These are phyloP conservation scores for Oreochromis mossambicus DNA, from an alignment of 2,797 vertebrate species.

Conservation along the genomic window DNA sequence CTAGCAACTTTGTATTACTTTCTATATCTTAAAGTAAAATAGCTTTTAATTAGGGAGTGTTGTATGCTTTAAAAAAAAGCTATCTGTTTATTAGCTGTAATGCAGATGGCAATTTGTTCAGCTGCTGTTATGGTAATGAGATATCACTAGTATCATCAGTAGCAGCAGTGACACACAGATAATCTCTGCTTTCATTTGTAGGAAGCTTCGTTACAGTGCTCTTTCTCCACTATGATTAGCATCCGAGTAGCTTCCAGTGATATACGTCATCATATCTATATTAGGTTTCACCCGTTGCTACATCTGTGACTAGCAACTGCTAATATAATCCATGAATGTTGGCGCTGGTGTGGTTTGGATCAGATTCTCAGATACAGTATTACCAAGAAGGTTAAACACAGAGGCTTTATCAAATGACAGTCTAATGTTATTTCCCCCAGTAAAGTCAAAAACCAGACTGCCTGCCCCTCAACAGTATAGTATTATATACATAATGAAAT, in stretches of 20 bases:
- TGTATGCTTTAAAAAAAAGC: background rate
- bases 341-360: background rate
- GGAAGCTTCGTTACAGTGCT: background rate
- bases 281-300: background rate
- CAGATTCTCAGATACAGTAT: background rate
- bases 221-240: background rate
- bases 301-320: background rate
- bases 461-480: background rate
- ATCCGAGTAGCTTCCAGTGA: background rate
- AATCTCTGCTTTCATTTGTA: background rate
- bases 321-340: background rate
- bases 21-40: background rate
- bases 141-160: background rate
- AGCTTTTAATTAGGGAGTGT: background rate
- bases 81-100: background rate
- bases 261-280: background rate
- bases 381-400: background rate
- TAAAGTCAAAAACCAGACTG: background rate
- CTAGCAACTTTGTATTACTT: background rate
- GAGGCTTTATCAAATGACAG: background rate
- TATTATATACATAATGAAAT: background rate
- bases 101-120: conserved; percentile 1
- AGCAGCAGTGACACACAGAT: background rate
- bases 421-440: background rate
- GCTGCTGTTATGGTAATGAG: conserved; percentile 7